A percentile compares a stretch with the other conserved stretches of the same genome.
Conservation (phyloP, 2,888 invertebrate species). For the Cephonodes hylas region DNA sequence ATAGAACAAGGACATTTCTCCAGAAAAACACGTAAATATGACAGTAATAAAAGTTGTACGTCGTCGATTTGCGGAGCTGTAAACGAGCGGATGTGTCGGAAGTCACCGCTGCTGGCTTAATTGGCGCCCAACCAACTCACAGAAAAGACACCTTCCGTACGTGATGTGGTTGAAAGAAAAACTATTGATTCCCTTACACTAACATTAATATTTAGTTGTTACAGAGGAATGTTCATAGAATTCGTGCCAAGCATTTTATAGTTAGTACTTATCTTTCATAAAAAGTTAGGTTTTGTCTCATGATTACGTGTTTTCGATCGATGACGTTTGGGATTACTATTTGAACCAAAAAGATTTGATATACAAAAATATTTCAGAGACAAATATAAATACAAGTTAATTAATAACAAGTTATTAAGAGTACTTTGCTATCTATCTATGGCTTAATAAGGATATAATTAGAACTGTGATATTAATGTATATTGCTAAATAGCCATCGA, state of each 20-base stretch:
- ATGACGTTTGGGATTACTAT: too few species aligned
- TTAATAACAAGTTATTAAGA: too few species aligned
- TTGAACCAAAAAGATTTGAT: too few species aligned
- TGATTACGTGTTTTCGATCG: too few species aligned
- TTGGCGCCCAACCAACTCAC: constrained; percentile 67
- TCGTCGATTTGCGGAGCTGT: constrained; percentile 43
- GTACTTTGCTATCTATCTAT: too few species aligned
- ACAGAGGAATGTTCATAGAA: not conserved
- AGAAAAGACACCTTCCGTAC: constrained; percentile 54
- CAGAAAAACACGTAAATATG: not conserved
- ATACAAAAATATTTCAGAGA: too few species aligned
- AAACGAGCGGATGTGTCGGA: constrained; percentile 51
- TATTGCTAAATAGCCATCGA: too few species aligned
- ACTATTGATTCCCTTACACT: not conserved
- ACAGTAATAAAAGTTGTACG: constrained; percentile 39
- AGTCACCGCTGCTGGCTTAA: constrained; percentile 61
- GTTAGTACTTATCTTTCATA: not conserved
- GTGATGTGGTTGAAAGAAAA: constrained; percentile 36
- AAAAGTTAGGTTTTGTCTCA: too few species aligned
- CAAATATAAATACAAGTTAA: too few species aligned
- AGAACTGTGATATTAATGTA: too few species aligned
- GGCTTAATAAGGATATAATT: too few species aligned
- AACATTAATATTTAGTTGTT: not conserved
- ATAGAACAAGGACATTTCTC: not conserved
- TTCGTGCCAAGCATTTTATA: not conserved